A percentile compares a stretch with the other conserved stretches of the same genome.
Conservation (phyloP, 2,113 vertebrate species). For the Xenopus laevis region DNA sequence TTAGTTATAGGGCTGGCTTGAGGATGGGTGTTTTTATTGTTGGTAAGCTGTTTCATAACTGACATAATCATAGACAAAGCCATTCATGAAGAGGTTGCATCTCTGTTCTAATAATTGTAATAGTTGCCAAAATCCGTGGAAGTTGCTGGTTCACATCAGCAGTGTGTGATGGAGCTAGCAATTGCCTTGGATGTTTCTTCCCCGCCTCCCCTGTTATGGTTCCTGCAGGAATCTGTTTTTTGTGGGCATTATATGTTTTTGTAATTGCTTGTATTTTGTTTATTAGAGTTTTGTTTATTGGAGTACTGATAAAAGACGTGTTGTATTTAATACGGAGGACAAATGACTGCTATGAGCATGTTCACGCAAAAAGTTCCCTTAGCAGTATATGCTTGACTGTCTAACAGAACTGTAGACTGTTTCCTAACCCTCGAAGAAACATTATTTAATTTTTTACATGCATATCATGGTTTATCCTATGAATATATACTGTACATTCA, state of each 20-base stretch:
- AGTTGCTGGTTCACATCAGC: too few relatives aligned
- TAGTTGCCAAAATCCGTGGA: too few relatives aligned
- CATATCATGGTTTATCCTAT: constrained; percentile 9
- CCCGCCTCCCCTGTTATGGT: background rate
- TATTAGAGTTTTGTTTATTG: background rate
- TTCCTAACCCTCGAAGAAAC: background rate
- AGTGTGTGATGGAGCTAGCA: too few relatives aligned
- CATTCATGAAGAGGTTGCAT: too few relatives aligned
- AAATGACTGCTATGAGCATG: constrained; percentile 1
- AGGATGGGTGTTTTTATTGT: too few relatives aligned
- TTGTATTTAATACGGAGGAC: background rate
- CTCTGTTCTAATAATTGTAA: too few relatives aligned
- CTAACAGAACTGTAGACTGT: background rate
- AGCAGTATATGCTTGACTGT: background rate
- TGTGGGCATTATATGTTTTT: constrained; percentile 21
- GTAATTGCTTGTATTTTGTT: background rate
- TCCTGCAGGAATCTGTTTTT: constrained; percentile 2
- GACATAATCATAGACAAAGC: too few relatives aligned
- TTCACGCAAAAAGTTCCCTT: background rate
- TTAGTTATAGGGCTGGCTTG: too few relatives aligned
- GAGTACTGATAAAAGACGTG: background rate
- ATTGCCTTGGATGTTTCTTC: too few relatives aligned
- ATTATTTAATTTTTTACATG: constrained; percentile 16
- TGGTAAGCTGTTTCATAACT: too few relatives aligned
- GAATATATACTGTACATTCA: constrained; percentile 16